phyloP scores from a whole-genome alignment of 2,797 vertebrate species.

The Hippoglossus hippoglossus region DNA sequence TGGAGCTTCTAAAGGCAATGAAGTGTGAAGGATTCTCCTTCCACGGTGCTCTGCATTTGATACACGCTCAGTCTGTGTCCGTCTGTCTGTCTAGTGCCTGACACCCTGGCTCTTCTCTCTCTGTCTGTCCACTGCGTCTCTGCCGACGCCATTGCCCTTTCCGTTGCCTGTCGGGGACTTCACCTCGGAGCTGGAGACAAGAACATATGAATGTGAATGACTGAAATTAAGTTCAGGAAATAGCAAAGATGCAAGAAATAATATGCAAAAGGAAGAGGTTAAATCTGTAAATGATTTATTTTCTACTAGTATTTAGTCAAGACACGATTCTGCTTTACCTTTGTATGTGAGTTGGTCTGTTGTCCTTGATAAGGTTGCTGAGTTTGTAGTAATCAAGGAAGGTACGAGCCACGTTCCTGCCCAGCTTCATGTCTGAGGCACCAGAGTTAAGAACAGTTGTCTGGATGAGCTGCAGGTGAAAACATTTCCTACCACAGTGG shows the following conservation, averaged over 20 bases:
- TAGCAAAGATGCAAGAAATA: background rate
- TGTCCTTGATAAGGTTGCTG: conserved; percentile 86
- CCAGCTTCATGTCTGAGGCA: conserved; percentile 94
- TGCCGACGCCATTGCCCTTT: conserved; percentile 66
- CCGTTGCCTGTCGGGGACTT: conserved; percentile 61
- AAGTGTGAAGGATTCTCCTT: conserved; percentile 73
- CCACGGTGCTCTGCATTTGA: conserved; percentile 60
- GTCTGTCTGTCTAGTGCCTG: conserved; percentile 62
- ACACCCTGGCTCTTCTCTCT: conserved; percentile 65
- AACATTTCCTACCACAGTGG: background rate
- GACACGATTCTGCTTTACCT: conserved; percentile 63
- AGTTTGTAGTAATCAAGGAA: conserved; percentile 98
- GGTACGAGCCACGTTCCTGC: conserved; percentile 94
- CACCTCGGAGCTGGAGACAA: conserved; percentile 69
- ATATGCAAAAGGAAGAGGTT: background rate
- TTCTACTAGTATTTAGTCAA: background rate
- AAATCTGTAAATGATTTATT: background rate
- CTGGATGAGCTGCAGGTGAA: conserved; percentile 7
- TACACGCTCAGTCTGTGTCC: conserved; percentile 57
- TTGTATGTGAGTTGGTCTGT: conserved; percentile 77
- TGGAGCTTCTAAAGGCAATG: conserved; percentile 68
- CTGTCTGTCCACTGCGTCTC: conserved; percentile 70
- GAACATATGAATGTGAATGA: conserved; percentile 36
- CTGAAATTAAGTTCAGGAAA: conserved; percentile 12
- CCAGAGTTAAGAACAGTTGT: conserved; percentile 80